Base-by-base conservation (phyloP, 2,888 invertebrate species). In the Zelleria hepariella region DNA sequence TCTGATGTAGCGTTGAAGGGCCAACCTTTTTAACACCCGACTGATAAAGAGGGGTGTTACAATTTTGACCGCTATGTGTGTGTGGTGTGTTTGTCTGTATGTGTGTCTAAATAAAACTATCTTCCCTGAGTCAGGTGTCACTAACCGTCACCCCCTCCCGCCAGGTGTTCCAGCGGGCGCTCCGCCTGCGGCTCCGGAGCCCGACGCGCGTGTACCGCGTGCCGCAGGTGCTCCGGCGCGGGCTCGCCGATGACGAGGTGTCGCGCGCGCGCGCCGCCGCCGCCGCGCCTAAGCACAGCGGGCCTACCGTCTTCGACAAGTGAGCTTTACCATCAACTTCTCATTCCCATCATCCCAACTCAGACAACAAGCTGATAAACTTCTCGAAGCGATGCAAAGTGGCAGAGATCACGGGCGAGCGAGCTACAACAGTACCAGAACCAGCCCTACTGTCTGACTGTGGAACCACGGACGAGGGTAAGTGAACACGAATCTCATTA, bases 341-440 rank as follows among this genome's bases (percentile, higher is more conserved):
- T n/a, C n/a, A n/a, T n/a, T n/a, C n/a, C 77, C 95, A 94, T 81
- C 86, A 98, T 52, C 95, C 94, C 0, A 94, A 94, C 71, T 93
- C 94, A n/a, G 93, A 95, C 77, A n/a, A n/a, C n/a, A n/a, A 42
- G 32, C 90, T 99, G 59, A 98, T 99, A 65, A 99, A 99, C 85
- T 98, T 99, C 86, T 96, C 96, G 59, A 99, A 99, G 80, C 90
- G 98, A 51, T 92, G 98, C 75, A 97, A 97, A 91, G 98, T 99
- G 4, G 98, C 98, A 0, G 98, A 98, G 84, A 98, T 99, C 68
- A 99, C 97, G 3, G 96, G 96, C 3, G 98, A n/a, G n/a, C n/a
- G n/a, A 98, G 87, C 98, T 99, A 65, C 98, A 99, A 77, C 98
- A 99, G 88, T 99, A 99, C 82, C 99, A 99, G 88, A 98, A 99